Percentiles rank a stretch among this genome's conserved stretches.
Conservation (phyloP, 2,797 vertebrate genomes). For the Poeciliopsis presidionis region DNA sequence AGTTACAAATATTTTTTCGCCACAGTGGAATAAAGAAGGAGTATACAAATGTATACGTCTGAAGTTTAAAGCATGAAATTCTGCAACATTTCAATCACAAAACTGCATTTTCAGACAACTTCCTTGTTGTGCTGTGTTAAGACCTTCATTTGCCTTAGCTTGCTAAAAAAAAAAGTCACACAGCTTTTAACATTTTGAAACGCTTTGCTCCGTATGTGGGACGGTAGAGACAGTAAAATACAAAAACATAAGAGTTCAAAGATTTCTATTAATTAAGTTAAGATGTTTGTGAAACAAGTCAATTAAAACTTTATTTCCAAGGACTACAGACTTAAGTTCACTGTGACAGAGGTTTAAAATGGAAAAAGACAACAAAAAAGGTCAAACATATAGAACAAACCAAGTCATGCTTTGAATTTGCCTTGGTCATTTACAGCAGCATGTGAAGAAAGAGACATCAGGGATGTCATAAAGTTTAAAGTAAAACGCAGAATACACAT, state of each 20-base stretch:
- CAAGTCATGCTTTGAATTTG: too few relatives aligned
- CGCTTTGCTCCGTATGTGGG: background rate
- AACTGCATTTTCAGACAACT: constrained; percentile 3
- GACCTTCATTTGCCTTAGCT: background rate
- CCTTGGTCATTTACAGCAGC: background rate
- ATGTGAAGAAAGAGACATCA: background rate
- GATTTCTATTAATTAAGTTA: background rate
- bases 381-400: too few relatives aligned
- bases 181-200: background rate
- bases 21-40: background rate
- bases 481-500: background rate
- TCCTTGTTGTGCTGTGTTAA: background rate
- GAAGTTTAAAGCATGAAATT: background rate
- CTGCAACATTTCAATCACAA: background rate
- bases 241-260: background rate
- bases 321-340: background rate
- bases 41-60: background rate
- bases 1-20: background rate
- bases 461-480: background rate
- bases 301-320: background rate
- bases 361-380: background rate
- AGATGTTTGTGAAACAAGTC: background rate
- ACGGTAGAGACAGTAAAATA: background rate
- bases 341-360: background rate
- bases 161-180: background rate